Evolutionary conservation across 2,113 vertebrate genomes (phyloP), one percentile per base, ranked within the genome.

Genomic region (Mastomys coucha): DNA sequence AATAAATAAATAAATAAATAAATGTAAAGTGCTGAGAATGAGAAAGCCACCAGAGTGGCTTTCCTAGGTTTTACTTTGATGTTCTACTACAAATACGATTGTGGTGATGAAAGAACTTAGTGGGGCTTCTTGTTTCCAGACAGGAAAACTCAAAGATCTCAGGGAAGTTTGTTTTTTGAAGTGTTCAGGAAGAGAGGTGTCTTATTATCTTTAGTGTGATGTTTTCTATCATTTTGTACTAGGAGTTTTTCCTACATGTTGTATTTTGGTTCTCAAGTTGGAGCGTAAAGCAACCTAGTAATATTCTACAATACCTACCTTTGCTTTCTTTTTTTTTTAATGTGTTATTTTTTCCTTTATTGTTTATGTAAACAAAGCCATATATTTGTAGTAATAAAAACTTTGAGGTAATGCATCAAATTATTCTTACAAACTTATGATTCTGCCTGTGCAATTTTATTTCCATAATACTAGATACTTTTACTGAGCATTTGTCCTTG

Each of bases 31-130:
- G 24, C 63, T 87, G 69, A 95, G 87, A 91, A 58, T 91, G n/a
- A 60, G 58, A 60, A 22, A 60, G 58, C 91, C 45, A 73, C 42
- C 49, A 51, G 87, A 87, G 51, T 96, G 75, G 81, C 77, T 97
- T 95, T 96, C 88, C 86, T 94, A 42, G 67, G 49, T 85, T 95
- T 95, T 28, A 5, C 51, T 96, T 95, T 94, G 94, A 97, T 91
- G 91, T 94, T 97, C 36, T 65, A 22, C 94, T 96, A 73, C 81
- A 95, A 49, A 87, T 96, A 65, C 0, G 86, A 94, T 91, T 94
- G 31, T 92, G 84, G 84, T 89, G 85, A 95, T 96, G 88, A 96
- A 96, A 97, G 45, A 77, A 80, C 86, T 91, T 92, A 63, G 89
- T n/a, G 81, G 86, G 49, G 60, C 93, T 80, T 91, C 45, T n/a